Percentiles rank a stretch among this genome's conserved stretches.
These are phyloP conservation scores for Misgurnus mizolepis DNA, from an alignment of 2,113 vertebrate species.

Conservation along the genomic window DNA sequence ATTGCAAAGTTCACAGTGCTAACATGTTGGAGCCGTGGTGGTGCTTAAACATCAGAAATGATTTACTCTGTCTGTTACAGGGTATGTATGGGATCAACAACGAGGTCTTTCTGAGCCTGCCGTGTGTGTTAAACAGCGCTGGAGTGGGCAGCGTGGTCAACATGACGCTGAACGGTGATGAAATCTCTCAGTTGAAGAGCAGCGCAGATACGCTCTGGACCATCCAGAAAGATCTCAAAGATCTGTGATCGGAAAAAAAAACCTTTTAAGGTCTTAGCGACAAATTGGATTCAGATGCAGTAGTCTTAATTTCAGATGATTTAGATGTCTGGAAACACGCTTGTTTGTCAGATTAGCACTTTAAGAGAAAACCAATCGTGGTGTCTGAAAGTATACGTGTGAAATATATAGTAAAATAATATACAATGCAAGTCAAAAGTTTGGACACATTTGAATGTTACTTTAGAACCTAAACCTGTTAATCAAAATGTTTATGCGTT, in stretches of 20 bases:
- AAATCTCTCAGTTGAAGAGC: conserved; percentile 84
- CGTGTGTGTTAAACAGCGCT: conserved; percentile 80
- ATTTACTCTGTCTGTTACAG: conserved; percentile 64
- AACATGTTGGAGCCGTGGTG: no score
- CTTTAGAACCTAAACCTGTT: no score
- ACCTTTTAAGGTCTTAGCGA: background rate
- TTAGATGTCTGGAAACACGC: background rate
- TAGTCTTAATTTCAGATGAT: background rate
- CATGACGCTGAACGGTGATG: conserved; percentile 86
- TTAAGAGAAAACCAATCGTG: background rate
- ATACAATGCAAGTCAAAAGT: no score
- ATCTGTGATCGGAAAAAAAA: conserved; percentile 66
- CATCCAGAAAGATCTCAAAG: conserved; percentile 90
- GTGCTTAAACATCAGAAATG: background rate
- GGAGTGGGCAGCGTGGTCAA: conserved; percentile 89
- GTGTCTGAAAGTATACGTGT: no score
- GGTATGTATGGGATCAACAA: conserved; percentile 89
- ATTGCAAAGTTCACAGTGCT: no score
- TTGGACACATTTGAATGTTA: no score
- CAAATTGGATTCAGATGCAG: background rate
- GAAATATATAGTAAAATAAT: no score
- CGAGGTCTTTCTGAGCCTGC: conserved; percentile 91
- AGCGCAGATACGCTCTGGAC: conserved; percentile 87
- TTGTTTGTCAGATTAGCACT: background rate
- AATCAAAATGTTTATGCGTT: no score